phyloP scores from a whole-genome alignment of 2,113 vertebrate genomes.

The Indicator maculatus region DNA sequence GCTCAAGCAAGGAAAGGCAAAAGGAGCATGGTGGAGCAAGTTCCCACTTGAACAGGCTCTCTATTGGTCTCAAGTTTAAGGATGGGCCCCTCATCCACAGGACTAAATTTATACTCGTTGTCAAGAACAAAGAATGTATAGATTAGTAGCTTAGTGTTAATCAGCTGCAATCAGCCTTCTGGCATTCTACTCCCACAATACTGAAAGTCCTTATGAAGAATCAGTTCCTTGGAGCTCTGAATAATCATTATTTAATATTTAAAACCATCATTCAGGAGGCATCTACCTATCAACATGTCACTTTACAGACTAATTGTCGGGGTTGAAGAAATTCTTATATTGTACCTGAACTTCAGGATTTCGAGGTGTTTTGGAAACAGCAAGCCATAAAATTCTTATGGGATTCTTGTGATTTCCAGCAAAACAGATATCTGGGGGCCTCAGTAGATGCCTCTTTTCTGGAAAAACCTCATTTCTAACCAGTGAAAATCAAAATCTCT shows the following conservation, averaged over 20 bases:
- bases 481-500: not conserved
- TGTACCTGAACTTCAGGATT: not conserved
- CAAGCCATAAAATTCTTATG: not conserved
- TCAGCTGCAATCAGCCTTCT: not conserved
- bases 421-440: not conserved
- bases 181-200: conserved; percentile 30
- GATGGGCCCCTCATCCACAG: not conserved
- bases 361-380: not conserved
- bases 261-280: conserved; percentile 33
- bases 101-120: not conserved
- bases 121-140: not conserved
- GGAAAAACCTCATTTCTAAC: not conserved
- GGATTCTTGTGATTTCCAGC: not conserved
- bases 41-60: not conserved
- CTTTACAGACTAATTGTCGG: not conserved
- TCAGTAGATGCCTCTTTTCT: not conserved
- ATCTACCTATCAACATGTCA: not conserved
- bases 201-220: conserved; percentile 22
- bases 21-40: not conserved
- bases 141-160: not conserved
- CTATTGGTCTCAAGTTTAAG: not conserved
- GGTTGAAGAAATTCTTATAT: not conserved
- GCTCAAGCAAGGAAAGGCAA: not conserved
- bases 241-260: conserved; percentile 18
- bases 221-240: conserved; percentile 1